Conservation (phyloP, 2,797 vertebrate species). For the Pipistrellus pipistrellus region DNA sequence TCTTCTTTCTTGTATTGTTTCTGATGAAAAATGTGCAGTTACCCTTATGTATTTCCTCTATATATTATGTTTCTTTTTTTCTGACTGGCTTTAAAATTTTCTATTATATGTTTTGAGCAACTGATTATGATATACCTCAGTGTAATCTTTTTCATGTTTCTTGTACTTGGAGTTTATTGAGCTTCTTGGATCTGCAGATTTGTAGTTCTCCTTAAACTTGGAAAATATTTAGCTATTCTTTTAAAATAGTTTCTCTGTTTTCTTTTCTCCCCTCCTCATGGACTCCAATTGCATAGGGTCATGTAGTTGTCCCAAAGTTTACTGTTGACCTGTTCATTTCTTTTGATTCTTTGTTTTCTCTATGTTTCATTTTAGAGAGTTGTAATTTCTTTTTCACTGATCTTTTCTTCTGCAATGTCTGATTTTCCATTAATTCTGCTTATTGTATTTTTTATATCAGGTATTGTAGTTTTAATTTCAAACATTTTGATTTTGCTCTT, state of each 20-base stretch:
- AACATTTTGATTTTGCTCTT: background rate
- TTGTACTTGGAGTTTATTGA: background rate
- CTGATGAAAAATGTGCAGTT: background rate
- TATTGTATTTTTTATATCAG: background rate
- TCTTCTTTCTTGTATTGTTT: background rate
- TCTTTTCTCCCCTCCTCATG: background rate
- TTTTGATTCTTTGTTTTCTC: background rate
- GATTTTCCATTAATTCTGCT: background rate
- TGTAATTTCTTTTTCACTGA: background rate
- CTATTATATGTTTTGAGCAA: background rate
- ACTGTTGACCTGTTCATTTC: background rate
- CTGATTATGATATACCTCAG: background rate
- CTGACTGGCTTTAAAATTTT: background rate
- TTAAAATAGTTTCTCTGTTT: background rate
- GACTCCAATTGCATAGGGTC: background rate
- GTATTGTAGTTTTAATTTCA: background rate
- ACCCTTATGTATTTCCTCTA: background rate
- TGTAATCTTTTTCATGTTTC: background rate
- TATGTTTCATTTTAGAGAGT: background rate
- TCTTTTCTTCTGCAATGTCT: background rate
- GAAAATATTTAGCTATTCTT: background rate
- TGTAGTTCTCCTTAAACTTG: slow-evolving; percentile 19
- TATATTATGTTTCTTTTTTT: background rate
- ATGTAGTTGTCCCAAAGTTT: background rate
- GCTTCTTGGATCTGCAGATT: background rate